Conservation (phyloP, 1,140 invertebrate genomes). For the Melipona quadrifasciata region DNA sequence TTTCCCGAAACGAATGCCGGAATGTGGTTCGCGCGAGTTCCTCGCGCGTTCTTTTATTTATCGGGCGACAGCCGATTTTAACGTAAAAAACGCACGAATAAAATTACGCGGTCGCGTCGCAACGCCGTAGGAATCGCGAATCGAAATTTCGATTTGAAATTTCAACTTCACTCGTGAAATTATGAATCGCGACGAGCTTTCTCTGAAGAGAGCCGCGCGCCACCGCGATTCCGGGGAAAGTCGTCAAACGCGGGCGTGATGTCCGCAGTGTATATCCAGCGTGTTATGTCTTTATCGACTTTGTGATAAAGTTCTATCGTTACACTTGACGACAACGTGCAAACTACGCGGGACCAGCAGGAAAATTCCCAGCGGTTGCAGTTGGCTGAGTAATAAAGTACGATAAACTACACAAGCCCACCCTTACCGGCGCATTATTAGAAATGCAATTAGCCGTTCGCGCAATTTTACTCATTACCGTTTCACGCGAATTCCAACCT, state of each 20-base stretch:
- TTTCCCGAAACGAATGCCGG: background rate
- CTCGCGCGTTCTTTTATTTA: background rate
- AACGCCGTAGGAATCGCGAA: background rate
- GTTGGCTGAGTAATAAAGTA: constrained; percentile 32
- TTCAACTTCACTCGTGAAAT: no score
- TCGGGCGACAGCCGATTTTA: background rate
- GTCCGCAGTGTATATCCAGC: constrained; percentile 10
- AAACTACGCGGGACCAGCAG: constrained; percentile 1
- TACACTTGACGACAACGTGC: constrained; percentile 16
- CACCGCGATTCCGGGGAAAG: no score
- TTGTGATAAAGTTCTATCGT: constrained; percentile 26
- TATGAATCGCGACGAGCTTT: no score
- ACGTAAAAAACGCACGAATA: background rate
- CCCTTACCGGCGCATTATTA: constrained; percentile 51
- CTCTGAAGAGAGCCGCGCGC: no score
- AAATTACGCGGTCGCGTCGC: background rate
- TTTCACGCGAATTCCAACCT: background rate
- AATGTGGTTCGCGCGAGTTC: background rate
- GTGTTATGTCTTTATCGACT: constrained; percentile 38
- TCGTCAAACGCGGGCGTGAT: background rate
- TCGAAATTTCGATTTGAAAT: no score
- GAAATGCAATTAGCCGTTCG: constrained; percentile 54
- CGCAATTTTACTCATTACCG: constrained; percentile 8
- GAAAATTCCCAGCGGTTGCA: constrained; percentile 45
- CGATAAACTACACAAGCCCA: constrained; percentile 41